These are phyloP conservation scores for Morpho helenor DNA, from an alignment of 2,888 invertebrate genomes.

Conservation along the genomic window DNA sequence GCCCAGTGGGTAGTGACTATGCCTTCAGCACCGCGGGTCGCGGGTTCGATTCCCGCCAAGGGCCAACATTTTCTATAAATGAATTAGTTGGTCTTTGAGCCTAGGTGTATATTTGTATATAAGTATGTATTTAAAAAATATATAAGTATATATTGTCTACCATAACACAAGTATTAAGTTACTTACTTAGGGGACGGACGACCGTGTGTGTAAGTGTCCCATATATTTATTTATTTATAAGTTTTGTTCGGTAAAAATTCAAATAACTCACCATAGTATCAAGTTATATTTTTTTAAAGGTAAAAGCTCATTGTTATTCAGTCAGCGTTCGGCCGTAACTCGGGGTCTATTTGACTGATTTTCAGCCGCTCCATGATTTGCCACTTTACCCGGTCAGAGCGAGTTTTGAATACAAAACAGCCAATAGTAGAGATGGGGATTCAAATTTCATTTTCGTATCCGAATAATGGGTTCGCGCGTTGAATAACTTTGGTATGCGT, in stretches of 20 bases:
- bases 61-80: too few relatives aligned
- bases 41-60: too few relatives aligned
- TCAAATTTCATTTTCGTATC: slow-evolving; percentile 70
- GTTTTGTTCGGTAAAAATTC: not conserved
- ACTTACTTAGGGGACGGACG: too few relatives aligned
- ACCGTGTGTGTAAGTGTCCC: too few relatives aligned
- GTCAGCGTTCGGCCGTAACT: slow-evolving; percentile 54
- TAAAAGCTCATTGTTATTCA: slow-evolving; percentile 55
- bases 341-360: slow-evolving; percentile 78
- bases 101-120: too few relatives aligned
- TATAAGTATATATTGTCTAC: too few relatives aligned
- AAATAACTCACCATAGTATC: slow-evolving; percentile 4
- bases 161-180: too few relatives aligned
- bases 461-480: slow-evolving; percentile 59
- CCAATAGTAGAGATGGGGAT: slow-evolving; percentile 54
- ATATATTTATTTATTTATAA: too few relatives aligned
- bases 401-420: slow-evolving; percentile 64
- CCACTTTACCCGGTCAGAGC: slow-evolving; percentile 75
- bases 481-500: slow-evolving; percentile 48
- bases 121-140: too few relatives aligned
- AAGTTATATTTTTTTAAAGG: slow-evolving; percentile 26
- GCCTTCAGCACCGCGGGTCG: too few relatives aligned
- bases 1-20: too few relatives aligned
- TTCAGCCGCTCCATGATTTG: slow-evolving; percentile 77
- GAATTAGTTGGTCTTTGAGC: too few relatives aligned